Percentiles rank a stretch among this genome's conserved stretches.
Evolutionary conservation across 2,888 invertebrate genomes (phyloP).

Genomic region (Acrocera orbiculus): DNA sequence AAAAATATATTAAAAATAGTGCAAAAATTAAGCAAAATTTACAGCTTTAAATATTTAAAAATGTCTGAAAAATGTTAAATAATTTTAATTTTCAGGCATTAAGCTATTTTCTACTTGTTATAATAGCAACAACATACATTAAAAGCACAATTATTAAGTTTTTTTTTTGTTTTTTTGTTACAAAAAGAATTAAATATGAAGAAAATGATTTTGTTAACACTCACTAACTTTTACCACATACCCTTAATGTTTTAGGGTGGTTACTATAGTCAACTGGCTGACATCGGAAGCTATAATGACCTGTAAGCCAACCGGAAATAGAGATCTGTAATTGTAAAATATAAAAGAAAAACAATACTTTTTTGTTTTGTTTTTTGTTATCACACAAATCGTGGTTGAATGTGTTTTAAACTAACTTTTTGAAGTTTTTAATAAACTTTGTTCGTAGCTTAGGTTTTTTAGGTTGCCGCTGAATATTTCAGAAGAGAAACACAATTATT

Average conservation of each 20-base stretch:
- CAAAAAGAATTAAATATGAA: neutral
- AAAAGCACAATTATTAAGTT: too few species aligned
- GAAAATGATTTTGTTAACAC: neutral
- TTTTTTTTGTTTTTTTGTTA: neutral
- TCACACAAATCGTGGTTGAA: slow-evolving; percentile 8
- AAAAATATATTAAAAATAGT: neutral
- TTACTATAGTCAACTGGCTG: slow-evolving; percentile 93
- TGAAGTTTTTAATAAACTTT: too few species aligned
- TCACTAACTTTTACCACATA: slow-evolving; percentile 33
- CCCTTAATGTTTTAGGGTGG: slow-evolving; percentile 78
- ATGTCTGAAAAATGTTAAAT: too few species aligned
- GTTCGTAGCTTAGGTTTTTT: too few species aligned
- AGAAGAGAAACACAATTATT: too few species aligned
- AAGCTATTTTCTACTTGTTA: too few species aligned
- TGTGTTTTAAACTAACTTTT: too few species aligned
- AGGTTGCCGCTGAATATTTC: too few species aligned
- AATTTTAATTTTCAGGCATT: too few species aligned
- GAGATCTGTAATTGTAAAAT: slow-evolving; percentile 46
- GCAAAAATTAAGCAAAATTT: slow-evolving; percentile 6
- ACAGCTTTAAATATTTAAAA: too few species aligned
- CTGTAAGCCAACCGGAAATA: slow-evolving; percentile 84
- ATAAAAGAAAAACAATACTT: slow-evolving; percentile 5
- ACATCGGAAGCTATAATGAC: slow-evolving; percentile 88
- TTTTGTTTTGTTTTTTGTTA: neutral
- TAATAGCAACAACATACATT: too few species aligned